Base-by-base conservation (phyloP, 2,797 vertebrate species). In the Psittacula derbiana region DNA sequence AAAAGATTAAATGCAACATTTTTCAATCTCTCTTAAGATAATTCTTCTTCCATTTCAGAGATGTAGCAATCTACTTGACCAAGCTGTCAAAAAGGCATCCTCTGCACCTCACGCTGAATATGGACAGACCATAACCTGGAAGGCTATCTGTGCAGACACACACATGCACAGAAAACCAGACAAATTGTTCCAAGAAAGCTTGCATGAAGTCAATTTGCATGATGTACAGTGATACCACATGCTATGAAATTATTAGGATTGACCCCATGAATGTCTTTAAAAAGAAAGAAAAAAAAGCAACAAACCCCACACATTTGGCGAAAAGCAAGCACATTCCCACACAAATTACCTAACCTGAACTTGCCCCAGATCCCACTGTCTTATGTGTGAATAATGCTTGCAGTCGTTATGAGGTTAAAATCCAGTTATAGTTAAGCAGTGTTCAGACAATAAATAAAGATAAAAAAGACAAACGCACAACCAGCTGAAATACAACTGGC, bases 1-100 rank as follows among this genome's bases (percentile, higher is more conserved):
- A 88, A 96, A 95, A 69, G 81, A 97, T 96, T 75, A 86, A 80
- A 92, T 50, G 57, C 60, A 86, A 85, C 75, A 58, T 86, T 83
- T 95, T 92, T 94, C 82, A 65, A 8, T 86, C 67, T 80, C 69
- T 94, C 80, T 92, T 75, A 67, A 88, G 76, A 80, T 49, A 92
- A 72, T 62, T 93, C 41, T 83, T 70, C 58, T 92, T 60, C 74
- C 65, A 88, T 86, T 95, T 95, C 76, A 70, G 65, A 89, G 36
- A 90, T 33, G 4, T 31, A 52, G 38, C 52, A 43, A 38, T 11
- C 44, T 65, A 93, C 74, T 66, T 91, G 80, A 73, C 38, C 80
- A 86, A 76, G 46, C 49, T 94, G 95, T 94, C 90, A 76, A 38
- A 84, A 65, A 88, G n/a, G 62, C 53, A 55, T 7, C 18, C 21